These are phyloP conservation scores for Leucoptera coffeella DNA, from an alignment of 2,888 invertebrate species.

Conservation along the genomic window DNA sequence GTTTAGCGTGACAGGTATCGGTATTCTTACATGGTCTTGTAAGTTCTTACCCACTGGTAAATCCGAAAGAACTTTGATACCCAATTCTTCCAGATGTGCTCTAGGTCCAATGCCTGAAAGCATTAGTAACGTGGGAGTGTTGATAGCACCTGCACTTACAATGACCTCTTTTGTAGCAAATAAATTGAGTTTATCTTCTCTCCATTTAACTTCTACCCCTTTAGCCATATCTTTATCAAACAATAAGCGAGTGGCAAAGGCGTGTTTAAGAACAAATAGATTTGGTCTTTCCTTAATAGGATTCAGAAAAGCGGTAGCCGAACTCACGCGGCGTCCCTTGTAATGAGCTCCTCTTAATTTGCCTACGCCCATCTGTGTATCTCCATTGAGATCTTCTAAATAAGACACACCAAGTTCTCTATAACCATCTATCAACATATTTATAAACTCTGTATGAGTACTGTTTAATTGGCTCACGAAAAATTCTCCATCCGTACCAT, in stretches of 20 bases:
- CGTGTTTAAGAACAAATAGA: conserved; percentile 24
- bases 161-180: conserved; percentile 28
- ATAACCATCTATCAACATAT: conserved; percentile 29
- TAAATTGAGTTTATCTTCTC: conserved; percentile 13
- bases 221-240: conserved; percentile 14
- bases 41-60: conserved; percentile 37
- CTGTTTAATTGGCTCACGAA: conserved; percentile 41
- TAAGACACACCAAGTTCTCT: conserved; percentile 41
- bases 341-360: conserved; percentile 43
- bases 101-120: conserved; percentile 32
- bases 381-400: conserved; percentile 30
- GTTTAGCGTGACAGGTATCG: conserved; percentile 24
- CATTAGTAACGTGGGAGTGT: conserved; percentile 30
- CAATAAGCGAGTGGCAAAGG: conserved; percentile 16
- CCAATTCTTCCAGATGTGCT: conserved; percentile 16
- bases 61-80: conserved; percentile 18
- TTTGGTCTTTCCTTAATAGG: conserved; percentile 20
- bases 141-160: conserved; percentile 28
- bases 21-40: conserved; percentile 41
- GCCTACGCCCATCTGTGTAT: conserved; percentile 46
- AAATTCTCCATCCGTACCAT: conserved; percentile 43
- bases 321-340: conserved; percentile 48
- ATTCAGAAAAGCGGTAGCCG: conserved; percentile 43
- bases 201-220: conserved; percentile 18
- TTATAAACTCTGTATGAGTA: conserved; percentile 21